A percentile compares a stretch with the other conserved stretches of the same genome.
Evolutionary conservation across 2,888 invertebrate species (phyloP).

Genomic region (Aelia acuminata): DNA sequence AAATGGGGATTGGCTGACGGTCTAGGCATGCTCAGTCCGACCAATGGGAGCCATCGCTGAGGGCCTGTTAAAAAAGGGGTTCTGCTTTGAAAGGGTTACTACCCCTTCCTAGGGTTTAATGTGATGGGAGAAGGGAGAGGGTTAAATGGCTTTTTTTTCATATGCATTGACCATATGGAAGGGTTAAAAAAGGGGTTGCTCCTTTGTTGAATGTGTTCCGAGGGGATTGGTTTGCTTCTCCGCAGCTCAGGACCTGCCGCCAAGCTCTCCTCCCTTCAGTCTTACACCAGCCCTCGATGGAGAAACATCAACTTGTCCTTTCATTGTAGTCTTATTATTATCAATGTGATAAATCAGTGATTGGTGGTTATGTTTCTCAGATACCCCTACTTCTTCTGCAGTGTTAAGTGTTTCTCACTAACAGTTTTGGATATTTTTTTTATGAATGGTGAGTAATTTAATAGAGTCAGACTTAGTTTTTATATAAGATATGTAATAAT

Average conservation of each 20-base stretch:
- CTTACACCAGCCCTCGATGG: slow-evolving; percentile 11
- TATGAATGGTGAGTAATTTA: neutral
- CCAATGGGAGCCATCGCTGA: slow-evolving; percentile 52
- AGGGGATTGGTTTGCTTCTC: slow-evolving; percentile 12
- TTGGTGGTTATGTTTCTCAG: neutral
- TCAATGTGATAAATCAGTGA: neutral
- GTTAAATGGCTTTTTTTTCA: slow-evolving; percentile 52
- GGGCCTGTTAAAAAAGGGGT: slow-evolving; percentile 19
- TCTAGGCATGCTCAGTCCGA: slow-evolving; percentile 54
- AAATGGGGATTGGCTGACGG: slow-evolving; percentile 56
- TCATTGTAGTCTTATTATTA: neutral
- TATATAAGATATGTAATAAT: neutral
- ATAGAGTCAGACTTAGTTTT: neutral
- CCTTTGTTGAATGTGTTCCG: slow-evolving; percentile 52
- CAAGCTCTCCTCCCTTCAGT: neutral
- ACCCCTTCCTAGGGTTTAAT: slow-evolving; percentile 50
- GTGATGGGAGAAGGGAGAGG: slow-evolving; percentile 39
- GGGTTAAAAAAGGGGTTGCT: slow-evolving; percentile 62
- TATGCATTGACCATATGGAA: slow-evolving; percentile 59
- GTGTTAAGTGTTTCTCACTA: too few relatives aligned
- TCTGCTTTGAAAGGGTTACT: slow-evolving; percentile 47
- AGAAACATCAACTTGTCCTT: neutral
- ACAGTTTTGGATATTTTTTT: neutral
- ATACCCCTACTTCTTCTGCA: neutral
- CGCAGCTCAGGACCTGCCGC: slow-evolving; percentile 11